Base-by-base conservation (phyloP, 2,888 invertebrate genomes). In the Germaria angustata region DNA sequence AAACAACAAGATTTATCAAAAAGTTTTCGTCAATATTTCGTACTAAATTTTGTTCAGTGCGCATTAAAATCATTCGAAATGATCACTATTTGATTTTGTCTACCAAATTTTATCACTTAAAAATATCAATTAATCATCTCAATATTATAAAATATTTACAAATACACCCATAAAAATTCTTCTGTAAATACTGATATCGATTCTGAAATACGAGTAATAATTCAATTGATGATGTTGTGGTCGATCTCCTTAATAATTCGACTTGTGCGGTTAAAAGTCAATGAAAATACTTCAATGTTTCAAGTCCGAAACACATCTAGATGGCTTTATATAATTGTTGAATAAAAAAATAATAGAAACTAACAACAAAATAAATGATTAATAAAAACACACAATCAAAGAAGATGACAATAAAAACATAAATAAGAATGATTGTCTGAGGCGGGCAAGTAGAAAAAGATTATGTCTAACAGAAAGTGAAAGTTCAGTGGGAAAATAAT, bases 321-420 rank as follows among this genome's bases (percentile, higher is more conserved):
- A 82, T 79, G 75, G 71, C 82, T 82, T 66, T 75, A 82, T 82
- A 79, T 79, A 75, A 75, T 55, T 55, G 61, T 68, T 57, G 41
- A 51, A 51, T 44, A 9, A 11, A 69, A 63, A 78, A 69, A 28
- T 39, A 59, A 8, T 9, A 69, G 53, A 78, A 69, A 20, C 39
- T 61, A 9, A 68, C 55, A 63, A 81, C 57, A 46, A 55, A 46
- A 17, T 17, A 39, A 53, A 68, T 69, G 46, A 22, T 34, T n/a
- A 49, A 49, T 51, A 68, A 61, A 46, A 41, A 63, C 20, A 36
- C 17, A 41, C 68, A 63, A 68, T 73, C 51, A 63, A 11, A 63
- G 36, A 73, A 66, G 32, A 51, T 65, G 57, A 41, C 57, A 66
- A 59, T 15, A 32, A 15, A n/a, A 22, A 24, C n/a, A 51, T 20